Conservation (phyloP, 53 echinoderm and acorn worm species). For the Mesocentrotus franciscanus region DNA sequence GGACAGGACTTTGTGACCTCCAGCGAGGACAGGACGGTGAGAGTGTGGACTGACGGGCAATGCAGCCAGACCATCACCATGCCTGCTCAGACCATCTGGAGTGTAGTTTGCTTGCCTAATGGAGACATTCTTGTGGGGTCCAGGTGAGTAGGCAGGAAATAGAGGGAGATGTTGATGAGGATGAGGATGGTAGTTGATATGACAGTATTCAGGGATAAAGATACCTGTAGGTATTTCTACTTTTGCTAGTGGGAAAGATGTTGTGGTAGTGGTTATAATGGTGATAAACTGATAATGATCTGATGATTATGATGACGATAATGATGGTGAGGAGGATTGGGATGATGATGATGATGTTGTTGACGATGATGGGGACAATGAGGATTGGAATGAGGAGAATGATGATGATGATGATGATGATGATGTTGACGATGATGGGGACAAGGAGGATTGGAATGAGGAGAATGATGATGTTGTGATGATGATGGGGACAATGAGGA, state of each 20-base stretch:
- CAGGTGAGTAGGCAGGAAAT: conserved; percentile 70
- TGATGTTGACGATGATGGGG: no score
- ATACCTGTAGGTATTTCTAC: no score
- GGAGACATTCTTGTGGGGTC: conserved; percentile 94
- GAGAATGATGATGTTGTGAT: no score
- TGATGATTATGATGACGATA: not conserved
- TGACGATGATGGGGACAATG: no score
- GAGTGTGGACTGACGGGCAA: conserved; percentile 80
- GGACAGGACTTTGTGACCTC: conserved; percentile 86
- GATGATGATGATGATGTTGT: no score
- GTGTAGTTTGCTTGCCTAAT: conserved; percentile 82
- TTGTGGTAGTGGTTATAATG: not conserved
- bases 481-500: no score
- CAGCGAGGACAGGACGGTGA: conserved; percentile 90
- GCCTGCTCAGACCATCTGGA: conserved; percentile 95
- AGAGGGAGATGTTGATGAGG: not conserved
- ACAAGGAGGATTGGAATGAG: no score
- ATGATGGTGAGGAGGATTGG: no score
- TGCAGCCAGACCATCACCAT: conserved; percentile 89
- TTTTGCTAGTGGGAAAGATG: no score
- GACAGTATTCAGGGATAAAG: not conserved
- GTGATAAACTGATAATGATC: not conserved
- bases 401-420: no score
- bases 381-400: no score
- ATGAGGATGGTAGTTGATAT: not conserved